Evolutionary conservation across 2,797 vertebrate genomes (phyloP).

Genomic region (Alcedo quadribrachys): DNA sequence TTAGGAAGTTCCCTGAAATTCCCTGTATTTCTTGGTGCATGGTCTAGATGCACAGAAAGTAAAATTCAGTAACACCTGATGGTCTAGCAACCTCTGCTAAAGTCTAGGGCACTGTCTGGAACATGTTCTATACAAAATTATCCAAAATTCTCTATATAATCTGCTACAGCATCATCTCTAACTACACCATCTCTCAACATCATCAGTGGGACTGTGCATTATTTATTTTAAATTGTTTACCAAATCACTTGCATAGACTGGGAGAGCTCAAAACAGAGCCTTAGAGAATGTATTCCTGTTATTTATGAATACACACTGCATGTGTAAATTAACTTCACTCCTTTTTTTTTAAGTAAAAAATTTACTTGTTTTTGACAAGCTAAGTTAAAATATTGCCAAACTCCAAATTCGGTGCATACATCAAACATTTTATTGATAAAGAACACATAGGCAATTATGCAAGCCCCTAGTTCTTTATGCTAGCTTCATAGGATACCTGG

Average conservation of each 20-base stretch:
- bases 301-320: neutral
- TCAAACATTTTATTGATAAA: slow-evolving; percentile 21
- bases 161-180: neutral
- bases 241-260: neutral
- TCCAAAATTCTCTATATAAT: neutral
- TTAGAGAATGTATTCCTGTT: neutral
- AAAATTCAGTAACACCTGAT: neutral
- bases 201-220: neutral
- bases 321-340: neutral
- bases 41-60: neutral
- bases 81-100: neutral
- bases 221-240: neutral
- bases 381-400: slow-evolving; percentile 4
- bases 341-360: neutral
- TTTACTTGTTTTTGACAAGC: neutral
- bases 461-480: slow-evolving; percentile 9
- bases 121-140: neutral
- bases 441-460: slow-evolving; percentile 8
- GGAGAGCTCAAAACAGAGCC: neutral
- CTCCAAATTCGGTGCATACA: neutral
- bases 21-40: neutral
- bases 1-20: neutral
- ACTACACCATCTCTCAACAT: neutral
- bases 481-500: slow-evolving; percentile 28
- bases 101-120: neutral